Evolutionary conservation across 2,888 invertebrate genomes (phyloP).

Genomic region (Creontiades dilutus): DNA sequence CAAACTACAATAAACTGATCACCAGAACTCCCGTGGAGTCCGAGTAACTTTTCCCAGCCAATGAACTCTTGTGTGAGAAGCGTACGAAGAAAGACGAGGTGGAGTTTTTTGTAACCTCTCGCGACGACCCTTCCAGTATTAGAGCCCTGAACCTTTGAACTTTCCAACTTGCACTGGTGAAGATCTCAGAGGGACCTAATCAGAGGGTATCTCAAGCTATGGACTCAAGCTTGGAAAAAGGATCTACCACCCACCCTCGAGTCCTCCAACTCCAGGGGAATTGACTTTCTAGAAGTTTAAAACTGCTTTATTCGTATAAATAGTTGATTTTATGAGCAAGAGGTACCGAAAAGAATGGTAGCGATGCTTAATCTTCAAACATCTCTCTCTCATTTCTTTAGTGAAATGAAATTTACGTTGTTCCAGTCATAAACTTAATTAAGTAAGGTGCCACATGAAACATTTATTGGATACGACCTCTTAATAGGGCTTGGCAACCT

Average conservation of each 20-base stretch:
- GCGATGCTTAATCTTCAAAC: too few relatives aligned
- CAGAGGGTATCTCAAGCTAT: constrained; percentile 34
- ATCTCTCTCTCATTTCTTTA: too few relatives aligned
- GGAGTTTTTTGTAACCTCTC: constrained; percentile 11
- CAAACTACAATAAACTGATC: constrained; percentile 42
- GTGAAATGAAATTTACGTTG: too few relatives aligned
- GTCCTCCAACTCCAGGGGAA: background rate
- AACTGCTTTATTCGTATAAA: constrained; percentile 17
- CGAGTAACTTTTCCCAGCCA: constrained; percentile 22
- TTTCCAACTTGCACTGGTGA: constrained; percentile 10
- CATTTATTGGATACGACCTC: too few relatives aligned
- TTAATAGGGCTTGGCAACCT: too few relatives aligned
- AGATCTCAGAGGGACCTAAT: constrained; percentile 32
- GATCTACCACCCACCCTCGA: background rate
- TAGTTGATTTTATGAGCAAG: background rate
- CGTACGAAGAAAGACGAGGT: background rate
- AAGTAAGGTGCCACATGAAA: too few relatives aligned
- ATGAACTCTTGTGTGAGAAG: background rate
- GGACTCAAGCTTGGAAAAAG: background rate
- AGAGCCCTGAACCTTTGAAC: background rate
- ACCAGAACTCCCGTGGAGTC: background rate
- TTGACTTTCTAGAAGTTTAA: constrained; percentile 10
- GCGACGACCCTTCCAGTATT: background rate
- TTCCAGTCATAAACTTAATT: too few relatives aligned
- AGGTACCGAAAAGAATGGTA: background rate